phyloP scores from a whole-genome alignment of 2,113 vertebrate species.

The Dasyprocta punctata region DNA sequence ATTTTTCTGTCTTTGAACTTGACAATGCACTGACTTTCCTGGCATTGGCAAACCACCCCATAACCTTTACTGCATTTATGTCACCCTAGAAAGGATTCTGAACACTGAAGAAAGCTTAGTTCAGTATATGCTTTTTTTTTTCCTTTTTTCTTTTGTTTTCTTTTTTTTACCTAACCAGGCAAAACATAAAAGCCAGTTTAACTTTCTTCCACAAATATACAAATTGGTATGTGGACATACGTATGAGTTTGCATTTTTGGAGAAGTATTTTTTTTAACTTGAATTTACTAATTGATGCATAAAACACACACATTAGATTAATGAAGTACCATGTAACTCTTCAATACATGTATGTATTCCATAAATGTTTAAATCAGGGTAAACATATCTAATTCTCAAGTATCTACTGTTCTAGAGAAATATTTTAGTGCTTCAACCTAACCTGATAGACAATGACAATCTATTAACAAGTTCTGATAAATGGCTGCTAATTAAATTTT shows the following conservation, averaged over 20 bases:
- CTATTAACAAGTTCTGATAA: constrained; percentile 76
- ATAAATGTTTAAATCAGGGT: background rate
- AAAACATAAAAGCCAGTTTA: background rate
- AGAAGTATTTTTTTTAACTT: background rate
- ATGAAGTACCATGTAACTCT: background rate
- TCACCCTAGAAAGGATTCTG: background rate
- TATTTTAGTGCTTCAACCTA: background rate
- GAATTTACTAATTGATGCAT: background rate
- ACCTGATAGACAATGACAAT: constrained; percentile 57
- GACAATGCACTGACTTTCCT: background rate
- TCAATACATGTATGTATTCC: background rate
- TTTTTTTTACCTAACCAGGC: background rate
- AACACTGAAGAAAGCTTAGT: background rate
- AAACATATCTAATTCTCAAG: background rate
- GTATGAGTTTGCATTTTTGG: background rate
- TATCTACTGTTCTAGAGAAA: background rate
- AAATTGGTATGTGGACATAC: background rate
- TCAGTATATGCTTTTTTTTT: background rate
- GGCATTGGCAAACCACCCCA: background rate
- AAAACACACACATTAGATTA: background rate
- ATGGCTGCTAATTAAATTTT: constrained; percentile 73
- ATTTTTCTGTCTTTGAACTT: background rate
- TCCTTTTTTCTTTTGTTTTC: too few relatives aligned
- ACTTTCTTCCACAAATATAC: background rate
- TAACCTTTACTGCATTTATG: background rate